Base-by-base conservation (phyloP, 1,140 invertebrate genomes). In the Spodoptera frugiperda region DNA sequence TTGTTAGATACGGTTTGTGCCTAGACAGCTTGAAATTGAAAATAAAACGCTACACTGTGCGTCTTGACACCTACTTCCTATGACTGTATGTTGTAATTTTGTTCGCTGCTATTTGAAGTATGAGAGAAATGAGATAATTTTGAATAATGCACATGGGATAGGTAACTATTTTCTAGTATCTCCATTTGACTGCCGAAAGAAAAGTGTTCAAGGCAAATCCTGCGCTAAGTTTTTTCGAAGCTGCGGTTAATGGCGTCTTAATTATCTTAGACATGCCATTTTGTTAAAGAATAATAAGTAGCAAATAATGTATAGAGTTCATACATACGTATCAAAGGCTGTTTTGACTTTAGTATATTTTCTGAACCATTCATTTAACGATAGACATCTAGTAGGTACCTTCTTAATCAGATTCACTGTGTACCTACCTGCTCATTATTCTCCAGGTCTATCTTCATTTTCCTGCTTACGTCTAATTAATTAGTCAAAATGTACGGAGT, bases 1-100 rank as follows among this genome's bases (percentile, higher is more conserved):
- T 61, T 73, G 39, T 72, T 72, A 59, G 30, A 17, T 59, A 30
- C 17, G 25, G 19, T 71, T 39, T 55, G 25, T 59, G 53, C 53
- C 71, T 73, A 59, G 54, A 73, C 71, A 73, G 19, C 55, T 73
- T 73, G 54, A 73, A 73, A 73, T 61, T 49, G 54, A 49, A 73
- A 73, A 61, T 49, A 59, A 59, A 72, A 72, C 54, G 25, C 51
- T 15, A 19, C n/a, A 46, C 30, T 71, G 53, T 55, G 17, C 33
- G 15, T 71, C 51, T 57, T 55, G 33, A 11, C 6, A 15, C 10
- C 15, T 15, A 19, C 10, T 63, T 15, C 4, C 9, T 21, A 57
- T 71, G 33, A 39, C 6, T 39, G 33, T 39, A 4, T 39, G 33
- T 39, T 39, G 33, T 39, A 39, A 39, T 71, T 57, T 25, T 48